Conservation (phyloP, 2,888 invertebrate genomes). For the Aphodius granarius region DNA sequence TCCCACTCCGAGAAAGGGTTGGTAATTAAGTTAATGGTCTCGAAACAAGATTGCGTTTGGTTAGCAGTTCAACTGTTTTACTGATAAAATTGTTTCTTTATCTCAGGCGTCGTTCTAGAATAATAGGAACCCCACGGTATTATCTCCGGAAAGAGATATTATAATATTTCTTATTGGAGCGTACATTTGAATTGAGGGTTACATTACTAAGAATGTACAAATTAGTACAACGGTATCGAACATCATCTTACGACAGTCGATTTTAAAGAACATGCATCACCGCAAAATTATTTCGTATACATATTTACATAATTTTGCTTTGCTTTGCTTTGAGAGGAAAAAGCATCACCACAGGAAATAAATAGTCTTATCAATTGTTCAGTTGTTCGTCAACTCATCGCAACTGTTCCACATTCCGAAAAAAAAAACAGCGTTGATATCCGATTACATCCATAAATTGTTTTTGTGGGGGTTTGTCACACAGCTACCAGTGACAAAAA, state of each 20-base stretch:
- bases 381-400: background rate
- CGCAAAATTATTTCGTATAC: too few relatives aligned
- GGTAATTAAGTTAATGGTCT: slow-evolving; percentile 56
- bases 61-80: slow-evolving; percentile 54
- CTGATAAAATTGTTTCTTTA: slow-evolving; percentile 54
- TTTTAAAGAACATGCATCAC: too few relatives aligned
- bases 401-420: background rate
- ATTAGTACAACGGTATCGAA: too few relatives aligned
- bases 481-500: background rate
- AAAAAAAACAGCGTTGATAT: background rate
- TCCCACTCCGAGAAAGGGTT: slow-evolving; percentile 47
- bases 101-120: slow-evolving; percentile 44
- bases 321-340: too few relatives aligned
- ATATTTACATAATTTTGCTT: too few relatives aligned
- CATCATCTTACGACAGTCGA: too few relatives aligned
- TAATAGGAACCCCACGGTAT: slow-evolving; percentile 35
- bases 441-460: slow-evolving; percentile 12
- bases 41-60: slow-evolving; percentile 56
- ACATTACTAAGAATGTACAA: background rate
- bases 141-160: background rate
- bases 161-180: background rate
- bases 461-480: background rate
- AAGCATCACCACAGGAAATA: too few relatives aligned
- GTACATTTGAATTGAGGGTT: background rate
- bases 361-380: background rate